phyloP scores from a whole-genome alignment of 2,113 vertebrate species.

The Pluvialis apricaria region DNA sequence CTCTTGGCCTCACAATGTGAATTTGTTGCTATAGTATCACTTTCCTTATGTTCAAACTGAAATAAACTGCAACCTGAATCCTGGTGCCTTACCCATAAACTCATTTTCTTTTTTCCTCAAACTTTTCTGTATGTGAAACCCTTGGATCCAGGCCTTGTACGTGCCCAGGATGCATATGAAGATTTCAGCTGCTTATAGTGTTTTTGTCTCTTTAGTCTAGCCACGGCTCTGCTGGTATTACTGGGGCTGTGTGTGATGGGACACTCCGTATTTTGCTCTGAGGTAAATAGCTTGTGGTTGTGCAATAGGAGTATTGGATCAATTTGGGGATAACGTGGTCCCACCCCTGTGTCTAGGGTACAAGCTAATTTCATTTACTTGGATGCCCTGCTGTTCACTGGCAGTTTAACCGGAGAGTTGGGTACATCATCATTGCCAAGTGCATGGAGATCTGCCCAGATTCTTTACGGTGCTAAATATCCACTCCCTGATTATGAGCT shows the following conservation, averaged over 20 bases:
- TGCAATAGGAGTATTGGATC: background rate
- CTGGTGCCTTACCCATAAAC: background rate
- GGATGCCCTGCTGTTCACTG: background rate
- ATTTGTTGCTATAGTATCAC: background rate
- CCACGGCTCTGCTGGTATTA: background rate
- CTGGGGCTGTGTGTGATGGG: background rate
- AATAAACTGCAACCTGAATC: background rate
- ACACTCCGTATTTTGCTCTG: background rate
- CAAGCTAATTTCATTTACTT: background rate
- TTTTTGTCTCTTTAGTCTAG: background rate
- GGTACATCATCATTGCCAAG: background rate
- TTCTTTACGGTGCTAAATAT: background rate
- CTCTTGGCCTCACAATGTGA: background rate
- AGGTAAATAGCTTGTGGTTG: background rate
- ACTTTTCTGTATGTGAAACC: background rate
- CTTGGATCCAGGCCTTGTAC: background rate
- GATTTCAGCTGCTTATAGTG: background rate
- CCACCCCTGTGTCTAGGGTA: background rate
- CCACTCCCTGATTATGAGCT: background rate
- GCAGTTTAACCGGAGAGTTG: background rate
- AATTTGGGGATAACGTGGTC: background rate
- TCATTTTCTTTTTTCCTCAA: background rate
- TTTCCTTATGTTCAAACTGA: background rate
- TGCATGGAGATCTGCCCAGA: background rate
- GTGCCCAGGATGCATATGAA: too few species aligned